Evolutionary conservation across 2,888 invertebrate species (phyloP), one percentile per base, ranked within the genome.

Genomic region (Mesoligia furuncula): DNA sequence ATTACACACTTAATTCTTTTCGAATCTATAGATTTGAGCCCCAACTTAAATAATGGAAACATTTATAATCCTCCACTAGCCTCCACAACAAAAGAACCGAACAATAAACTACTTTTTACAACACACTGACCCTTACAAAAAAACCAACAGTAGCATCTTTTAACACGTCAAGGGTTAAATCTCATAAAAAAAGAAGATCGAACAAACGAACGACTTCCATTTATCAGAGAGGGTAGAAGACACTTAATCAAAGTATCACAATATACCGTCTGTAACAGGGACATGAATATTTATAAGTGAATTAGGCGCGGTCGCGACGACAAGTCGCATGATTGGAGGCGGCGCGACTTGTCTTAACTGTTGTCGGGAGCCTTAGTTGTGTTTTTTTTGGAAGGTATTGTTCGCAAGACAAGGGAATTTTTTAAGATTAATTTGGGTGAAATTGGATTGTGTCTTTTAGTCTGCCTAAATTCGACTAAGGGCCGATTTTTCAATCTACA

Each of bases 161-260:
- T 84, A 86, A 83, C 83, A 74, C 77, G 84, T 81, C 78, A 84
- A 83, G 83, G 87, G 81, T 78, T 79, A 81, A 76, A 85, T 68
- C 54, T 62, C 68, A 45, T 81, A 81, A 84, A 81, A 76, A 76
- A 88, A 42, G 79, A 72, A 54, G 51, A 75, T 78, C 77, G 75
- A 74, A 85, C 75, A 81, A 74, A 83, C 77, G 77, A 81, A 84
- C 77, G 77, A 76, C 83, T 85, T 74, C 93, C 91, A 95, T 95
- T 95, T 93, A 94, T 95, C 94, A 94, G 91, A 84, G 68, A 92
- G 93, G 93, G 94, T 92, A 90, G 91, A 81, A 90, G 94, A 93
- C 93, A 94, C 95, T 96, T 96, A 95, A 96, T 96, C 96, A 96
- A 95, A 95, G 95, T 95, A 95, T 95, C 95, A 95, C 95, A 94